A percentile compares a stretch with the other conserved stretches of the same genome.
phyloP scores from a whole-genome alignment of 2,113 vertebrate genomes.

The Mesoclemmys tuberculata region DNA sequence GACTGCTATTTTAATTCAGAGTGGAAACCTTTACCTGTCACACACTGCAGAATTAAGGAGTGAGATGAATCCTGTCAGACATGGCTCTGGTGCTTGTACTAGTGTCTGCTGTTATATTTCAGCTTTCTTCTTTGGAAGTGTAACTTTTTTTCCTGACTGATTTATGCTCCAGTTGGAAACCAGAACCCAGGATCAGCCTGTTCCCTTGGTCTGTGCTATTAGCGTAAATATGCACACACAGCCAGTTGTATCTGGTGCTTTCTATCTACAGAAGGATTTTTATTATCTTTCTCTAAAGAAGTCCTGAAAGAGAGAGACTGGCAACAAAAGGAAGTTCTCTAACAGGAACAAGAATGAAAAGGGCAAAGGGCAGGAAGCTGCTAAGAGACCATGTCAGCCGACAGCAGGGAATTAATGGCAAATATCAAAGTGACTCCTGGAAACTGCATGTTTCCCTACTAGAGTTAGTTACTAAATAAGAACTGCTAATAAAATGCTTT shows the following conservation, averaged over 20 bases:
- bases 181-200: constrained; percentile 71
- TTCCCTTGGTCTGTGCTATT: constrained; percentile 58
- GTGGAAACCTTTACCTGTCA: constrained; percentile 23
- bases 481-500: background rate
- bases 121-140: constrained; percentile 18
- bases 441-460: constrained; percentile 36
- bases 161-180: constrained; percentile 74
- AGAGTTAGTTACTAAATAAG: constrained; percentile 15
- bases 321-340: constrained; percentile 58
- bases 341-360: constrained; percentile 57
- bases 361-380: constrained; percentile 71
- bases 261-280: constrained; percentile 52
- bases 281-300: constrained; percentile 43
- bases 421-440: constrained; percentile 64
- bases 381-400: constrained; percentile 60
- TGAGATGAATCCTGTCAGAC: background rate
- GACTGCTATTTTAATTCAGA: background rate
- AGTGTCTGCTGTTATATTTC: background rate
- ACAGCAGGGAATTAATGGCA: constrained; percentile 69
- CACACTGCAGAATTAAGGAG: background rate
- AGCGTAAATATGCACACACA: constrained; percentile 63
- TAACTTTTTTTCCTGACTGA: constrained; percentile 42
- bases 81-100: background rate
- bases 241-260: constrained; percentile 39
- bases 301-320: constrained; percentile 32